Evolutionary conservation across 2,113 vertebrate species (phyloP), one percentile per base, ranked within the genome.

Genomic region (Phalacrocorax pelagicus): DNA sequence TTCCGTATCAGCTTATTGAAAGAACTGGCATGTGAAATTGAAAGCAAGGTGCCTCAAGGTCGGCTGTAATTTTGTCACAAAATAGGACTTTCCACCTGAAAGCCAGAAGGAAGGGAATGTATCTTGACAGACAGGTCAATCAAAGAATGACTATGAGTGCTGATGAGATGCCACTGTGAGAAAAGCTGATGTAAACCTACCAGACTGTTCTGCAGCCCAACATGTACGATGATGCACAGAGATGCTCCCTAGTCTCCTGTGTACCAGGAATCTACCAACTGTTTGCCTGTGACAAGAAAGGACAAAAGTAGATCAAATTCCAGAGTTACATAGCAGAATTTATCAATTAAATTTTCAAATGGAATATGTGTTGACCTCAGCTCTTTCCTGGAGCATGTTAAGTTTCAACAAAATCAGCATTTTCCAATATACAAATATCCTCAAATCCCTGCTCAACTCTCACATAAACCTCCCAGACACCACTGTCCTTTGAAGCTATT

Each of bases 151-250:
- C 44, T 75, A 3, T 32, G 55, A 70, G 42, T 5, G 7, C 30
- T 73, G 67, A 58, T 34, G 7, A 36, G 70, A 77, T 44, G 21
- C 30, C 47, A 17, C 5, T 24, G 27, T 49, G 10, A 40, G 44
- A 62, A 73, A 82, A 55, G 40, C 42, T 86, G 62, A 32, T 66
- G 36, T 10, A 73, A 65, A 80, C 42, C 44, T 22, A 61, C 22
- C 36, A 65, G 47, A 0, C 14, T 62, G 9, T 18, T 82, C 63
- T 86, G 15, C 51, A 70, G 46, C 22, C 26, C 18, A 49, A 24
- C 11, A 1, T 2, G 4, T 2, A 9, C 1, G 13, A 21, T 9
- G 21, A 29, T 17, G 9, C 11, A 11, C 75, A 79, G 42, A 51
- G 19, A 26, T 36, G 26, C 5, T 86, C 17, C 34, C 34, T 57